Evolutionary conservation across 2,888 invertebrate species (phyloP).

Genomic region (Boloria selene): DNA sequence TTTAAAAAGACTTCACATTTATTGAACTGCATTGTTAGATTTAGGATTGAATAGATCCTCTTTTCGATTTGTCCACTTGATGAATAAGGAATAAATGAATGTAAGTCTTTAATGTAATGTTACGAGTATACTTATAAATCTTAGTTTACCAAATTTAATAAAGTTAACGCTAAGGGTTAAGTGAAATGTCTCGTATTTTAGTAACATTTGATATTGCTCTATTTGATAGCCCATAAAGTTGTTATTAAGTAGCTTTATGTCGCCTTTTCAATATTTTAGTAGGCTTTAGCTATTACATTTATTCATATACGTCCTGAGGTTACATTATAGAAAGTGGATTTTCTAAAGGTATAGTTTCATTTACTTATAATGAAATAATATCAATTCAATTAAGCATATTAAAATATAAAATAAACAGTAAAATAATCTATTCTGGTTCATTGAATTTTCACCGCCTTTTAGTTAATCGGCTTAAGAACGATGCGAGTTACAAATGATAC

Average conservation of each 20-base stretch:
- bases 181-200: conserved; percentile 31
- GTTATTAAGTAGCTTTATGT: conserved; percentile 44
- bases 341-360: background rate
- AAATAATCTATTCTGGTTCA: conserved; percentile 58
- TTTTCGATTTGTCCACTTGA: too few species aligned
- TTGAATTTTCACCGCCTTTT: conserved; percentile 73
- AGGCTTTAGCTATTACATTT: conserved; percentile 32
- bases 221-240: conserved; percentile 45
- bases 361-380: background rate
- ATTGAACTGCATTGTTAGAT: background rate
- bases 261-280: conserved; percentile 40
- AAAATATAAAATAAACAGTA: conserved; percentile 11
- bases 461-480: conserved; percentile 70
- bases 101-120: too few species aligned
- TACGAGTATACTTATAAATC: background rate
- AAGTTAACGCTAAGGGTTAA: conserved; percentile 22
- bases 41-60: too few species aligned
- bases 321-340: conserved; percentile 2
- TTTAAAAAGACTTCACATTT: background rate
- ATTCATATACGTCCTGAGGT: conserved; percentile 20
- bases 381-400: conserved; percentile 8
- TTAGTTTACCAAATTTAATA: conserved; percentile 15
- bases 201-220: conserved; percentile 41
- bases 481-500: conserved; percentile 60
- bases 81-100: too few species aligned